These are phyloP conservation scores for Bucorvus abyssinicus DNA, from an alignment of 2,797 vertebrate species.

Conservation along the genomic window DNA sequence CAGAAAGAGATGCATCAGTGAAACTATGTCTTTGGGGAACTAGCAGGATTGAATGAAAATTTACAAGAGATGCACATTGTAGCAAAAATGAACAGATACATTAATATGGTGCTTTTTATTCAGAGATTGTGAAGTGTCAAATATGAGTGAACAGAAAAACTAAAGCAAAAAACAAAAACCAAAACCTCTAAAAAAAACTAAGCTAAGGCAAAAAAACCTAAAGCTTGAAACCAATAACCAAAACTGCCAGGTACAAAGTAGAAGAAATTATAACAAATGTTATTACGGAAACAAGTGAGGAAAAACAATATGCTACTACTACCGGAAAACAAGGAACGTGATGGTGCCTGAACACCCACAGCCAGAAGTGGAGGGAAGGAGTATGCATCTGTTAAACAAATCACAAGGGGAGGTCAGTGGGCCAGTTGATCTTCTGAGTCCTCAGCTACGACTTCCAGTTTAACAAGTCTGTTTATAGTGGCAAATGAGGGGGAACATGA, in stretches of 20 bases:
- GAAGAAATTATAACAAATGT: neutral
- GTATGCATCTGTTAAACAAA: neutral
- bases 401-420: neutral
- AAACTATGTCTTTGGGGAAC: neutral
- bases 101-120: neutral
- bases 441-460: neutral
- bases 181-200: no score
- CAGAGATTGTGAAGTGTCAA: neutral
- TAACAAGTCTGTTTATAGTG: neutral
- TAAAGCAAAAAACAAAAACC: no score
- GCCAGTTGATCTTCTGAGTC: neutral
- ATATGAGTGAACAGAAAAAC: neutral
- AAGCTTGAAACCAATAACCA: neutral
- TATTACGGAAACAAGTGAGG: neutral
- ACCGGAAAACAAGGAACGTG: neutral
- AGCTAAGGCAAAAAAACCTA: no score
- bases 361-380: neutral
- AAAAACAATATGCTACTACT: neutral
- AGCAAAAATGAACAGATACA: neutral
- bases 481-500: neutral
- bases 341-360: neutral
- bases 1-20: neutral
- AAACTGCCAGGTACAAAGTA: neutral
- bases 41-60: neutral
- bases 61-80: neutral